phyloP scores from a whole-genome alignment of 2,888 invertebrate genomes.

The Ganaspis brasiliensis region DNA sequence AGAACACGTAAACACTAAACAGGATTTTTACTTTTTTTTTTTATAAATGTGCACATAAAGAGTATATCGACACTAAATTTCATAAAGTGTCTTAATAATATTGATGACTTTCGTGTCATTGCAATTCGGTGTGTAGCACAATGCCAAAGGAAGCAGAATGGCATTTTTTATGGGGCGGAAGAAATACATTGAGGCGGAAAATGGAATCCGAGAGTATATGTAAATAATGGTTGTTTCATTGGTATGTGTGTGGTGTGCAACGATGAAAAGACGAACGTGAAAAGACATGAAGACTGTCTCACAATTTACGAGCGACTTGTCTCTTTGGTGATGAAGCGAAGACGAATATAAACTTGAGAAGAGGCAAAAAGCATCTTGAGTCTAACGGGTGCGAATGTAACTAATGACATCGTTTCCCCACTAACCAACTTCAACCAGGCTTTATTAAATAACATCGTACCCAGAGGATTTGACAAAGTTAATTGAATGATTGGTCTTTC shows the following conservation, averaged over 20 bases:
- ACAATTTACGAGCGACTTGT: conserved; percentile 30
- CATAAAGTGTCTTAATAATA: not conserved
- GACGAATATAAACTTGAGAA: conserved; percentile 40
- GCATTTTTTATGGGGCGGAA: not conserved
- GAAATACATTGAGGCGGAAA: conserved; percentile 15
- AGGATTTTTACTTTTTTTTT: conserved; percentile 11
- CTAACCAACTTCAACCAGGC: conserved; percentile 64
- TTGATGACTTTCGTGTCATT: too few species aligned
- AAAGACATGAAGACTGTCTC: too few species aligned
- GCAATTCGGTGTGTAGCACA: not conserved
- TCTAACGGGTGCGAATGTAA: conserved; percentile 39
- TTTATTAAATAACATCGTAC: conserved; percentile 77
- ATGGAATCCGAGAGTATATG: conserved; percentile 42
- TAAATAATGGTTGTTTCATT: conserved; percentile 49
- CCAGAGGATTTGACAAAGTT: conserved; percentile 74
- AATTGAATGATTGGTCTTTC: conserved; percentile 77
- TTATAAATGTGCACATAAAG: too few species aligned
- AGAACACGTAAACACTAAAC: conserved; percentile 62
- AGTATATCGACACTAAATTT: not conserved
- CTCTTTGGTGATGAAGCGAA: conserved; percentile 4
- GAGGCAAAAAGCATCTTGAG: conserved; percentile 41
- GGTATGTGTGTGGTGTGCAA: not conserved
- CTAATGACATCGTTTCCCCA: conserved; percentile 39
- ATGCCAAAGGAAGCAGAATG: not conserved
- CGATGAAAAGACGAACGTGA: too few species aligned